Conservation (phyloP, 64 coral and sea anemone species). For the Montipora capricornis region DNA sequence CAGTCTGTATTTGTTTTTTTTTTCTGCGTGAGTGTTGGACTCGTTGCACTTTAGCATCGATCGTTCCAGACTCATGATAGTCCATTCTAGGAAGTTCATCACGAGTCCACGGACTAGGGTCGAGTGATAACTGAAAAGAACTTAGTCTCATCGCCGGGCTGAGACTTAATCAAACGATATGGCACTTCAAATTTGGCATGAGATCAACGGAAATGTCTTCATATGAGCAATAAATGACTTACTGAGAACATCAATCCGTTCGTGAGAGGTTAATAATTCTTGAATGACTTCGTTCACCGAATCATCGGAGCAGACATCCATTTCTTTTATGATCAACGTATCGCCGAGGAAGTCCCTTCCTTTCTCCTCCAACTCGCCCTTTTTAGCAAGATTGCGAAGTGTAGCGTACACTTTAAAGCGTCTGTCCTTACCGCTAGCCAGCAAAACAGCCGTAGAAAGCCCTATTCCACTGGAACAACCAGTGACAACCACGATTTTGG, state of each 20-base stretch:
- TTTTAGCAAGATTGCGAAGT: conserved; percentile 81
- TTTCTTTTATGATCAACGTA: conserved; percentile 56
- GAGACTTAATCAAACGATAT: no score
- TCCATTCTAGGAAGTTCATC: no score
- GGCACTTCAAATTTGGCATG: no score
- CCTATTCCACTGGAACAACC: conserved; percentile 81
- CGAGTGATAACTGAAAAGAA: no score
- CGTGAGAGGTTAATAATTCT: conserved; percentile 58
- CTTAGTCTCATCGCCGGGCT: no score
- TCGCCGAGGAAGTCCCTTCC: conserved; percentile 43
- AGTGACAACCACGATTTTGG: conserved; percentile 62
- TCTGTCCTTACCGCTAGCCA: conserved; percentile 64
- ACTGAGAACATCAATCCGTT: conserved; percentile 81
- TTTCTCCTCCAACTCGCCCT: conserved; percentile 33
- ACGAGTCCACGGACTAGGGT: no score
- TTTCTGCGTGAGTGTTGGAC: no score
- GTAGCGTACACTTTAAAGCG: conserved; percentile 89
- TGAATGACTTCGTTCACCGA: conserved; percentile 71
- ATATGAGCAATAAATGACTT: conserved; percentile 22
- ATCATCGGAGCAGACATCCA: conserved; percentile 87
- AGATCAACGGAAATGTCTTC: background rate
- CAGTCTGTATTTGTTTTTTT: no score
- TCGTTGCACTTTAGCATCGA: no score
- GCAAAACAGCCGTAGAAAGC: conserved; percentile 51
- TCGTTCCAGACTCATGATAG: no score